These are phyloP conservation scores for Alca torda DNA, from an alignment of 2,797 vertebrate genomes.

Conservation along the genomic window DNA sequence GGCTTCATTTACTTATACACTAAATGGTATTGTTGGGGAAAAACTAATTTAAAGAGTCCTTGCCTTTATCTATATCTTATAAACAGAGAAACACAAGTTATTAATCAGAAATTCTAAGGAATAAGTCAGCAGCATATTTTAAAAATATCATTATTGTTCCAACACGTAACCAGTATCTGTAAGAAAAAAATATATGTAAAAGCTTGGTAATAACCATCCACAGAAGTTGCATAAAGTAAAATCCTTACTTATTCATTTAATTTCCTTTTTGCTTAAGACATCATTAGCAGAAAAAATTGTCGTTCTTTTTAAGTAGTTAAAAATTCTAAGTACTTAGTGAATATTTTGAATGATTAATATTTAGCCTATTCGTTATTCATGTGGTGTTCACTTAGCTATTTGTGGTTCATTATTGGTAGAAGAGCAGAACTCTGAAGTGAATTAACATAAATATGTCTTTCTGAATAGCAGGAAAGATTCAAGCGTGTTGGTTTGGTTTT, in stretches of 20 bases:
- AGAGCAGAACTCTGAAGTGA: neutral
- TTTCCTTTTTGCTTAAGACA: neutral
- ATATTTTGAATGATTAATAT: conserved; percentile 46
- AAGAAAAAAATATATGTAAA: neutral
- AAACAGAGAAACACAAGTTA: neutral
- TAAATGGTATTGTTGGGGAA: neutral
- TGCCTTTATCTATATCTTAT: neutral
- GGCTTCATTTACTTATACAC: conserved; percentile 20
- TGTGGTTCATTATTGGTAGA: conserved; percentile 8
- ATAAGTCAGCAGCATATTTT: neutral
- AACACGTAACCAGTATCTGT: neutral
- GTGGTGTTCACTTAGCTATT: conserved; percentile 13
- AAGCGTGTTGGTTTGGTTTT: neutral
- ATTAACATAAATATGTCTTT: conserved; percentile 33
- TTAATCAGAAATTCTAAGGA: neutral
- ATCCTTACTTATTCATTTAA: neutral
- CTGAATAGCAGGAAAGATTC: neutral
- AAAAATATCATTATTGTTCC: neutral
- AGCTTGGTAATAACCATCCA: neutral
- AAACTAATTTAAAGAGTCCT: neutral
- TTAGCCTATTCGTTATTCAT: conserved; percentile 43
- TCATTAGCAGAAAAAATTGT: conserved; percentile 10
- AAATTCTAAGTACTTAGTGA: conserved; percentile 31
- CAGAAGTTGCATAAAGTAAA: neutral
- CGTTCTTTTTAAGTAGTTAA: conserved; percentile 9